Conservation (phyloP, 92 coral and sea anemone genomes). For the Bergia sp. region DNA sequence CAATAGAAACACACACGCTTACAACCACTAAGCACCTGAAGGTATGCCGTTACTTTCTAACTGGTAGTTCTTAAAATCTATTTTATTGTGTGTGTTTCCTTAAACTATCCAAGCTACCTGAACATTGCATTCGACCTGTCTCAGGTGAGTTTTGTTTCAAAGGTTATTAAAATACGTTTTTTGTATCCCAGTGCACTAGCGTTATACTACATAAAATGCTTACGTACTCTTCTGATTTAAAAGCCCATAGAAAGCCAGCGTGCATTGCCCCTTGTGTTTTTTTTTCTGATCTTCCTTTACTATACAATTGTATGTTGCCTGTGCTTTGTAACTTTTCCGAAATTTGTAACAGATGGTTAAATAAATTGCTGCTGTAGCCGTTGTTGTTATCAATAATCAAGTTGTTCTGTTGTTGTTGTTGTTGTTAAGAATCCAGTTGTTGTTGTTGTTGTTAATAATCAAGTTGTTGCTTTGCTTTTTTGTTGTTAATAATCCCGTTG, state of each 20-base stretch:
- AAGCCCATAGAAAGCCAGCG: too few relatives aligned
- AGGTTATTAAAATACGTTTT: too few relatives aligned
- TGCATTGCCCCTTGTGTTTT: too few relatives aligned
- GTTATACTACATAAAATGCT: neutral
- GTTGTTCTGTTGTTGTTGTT: neutral
- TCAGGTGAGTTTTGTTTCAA: slow-evolving; percentile 60
- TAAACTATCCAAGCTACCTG: slow-evolving; percentile 62
- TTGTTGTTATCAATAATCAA: too few relatives aligned
- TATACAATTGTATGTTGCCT: too few relatives aligned
- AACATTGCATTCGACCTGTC: slow-evolving; percentile 88
- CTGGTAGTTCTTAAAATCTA: neutral
- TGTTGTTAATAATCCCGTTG: neutral
- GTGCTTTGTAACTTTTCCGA: too few relatives aligned
- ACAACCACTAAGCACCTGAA: neutral
- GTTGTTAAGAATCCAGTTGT: neutral
- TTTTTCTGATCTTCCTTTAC: too few relatives aligned
- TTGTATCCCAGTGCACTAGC: neutral
- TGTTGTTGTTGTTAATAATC: neutral
- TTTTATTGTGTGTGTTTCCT: neutral
- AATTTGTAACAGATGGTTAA: too few relatives aligned
- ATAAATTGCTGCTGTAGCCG: too few relatives aligned
- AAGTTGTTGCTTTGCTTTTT: neutral
- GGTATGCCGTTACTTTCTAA: neutral
- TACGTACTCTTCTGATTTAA: too few relatives aligned
- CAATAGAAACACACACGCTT: neutral